phyloP scores from a whole-genome alignment of 2,113 vertebrate genomes.

The Hippoglossus stenolepis region DNA sequence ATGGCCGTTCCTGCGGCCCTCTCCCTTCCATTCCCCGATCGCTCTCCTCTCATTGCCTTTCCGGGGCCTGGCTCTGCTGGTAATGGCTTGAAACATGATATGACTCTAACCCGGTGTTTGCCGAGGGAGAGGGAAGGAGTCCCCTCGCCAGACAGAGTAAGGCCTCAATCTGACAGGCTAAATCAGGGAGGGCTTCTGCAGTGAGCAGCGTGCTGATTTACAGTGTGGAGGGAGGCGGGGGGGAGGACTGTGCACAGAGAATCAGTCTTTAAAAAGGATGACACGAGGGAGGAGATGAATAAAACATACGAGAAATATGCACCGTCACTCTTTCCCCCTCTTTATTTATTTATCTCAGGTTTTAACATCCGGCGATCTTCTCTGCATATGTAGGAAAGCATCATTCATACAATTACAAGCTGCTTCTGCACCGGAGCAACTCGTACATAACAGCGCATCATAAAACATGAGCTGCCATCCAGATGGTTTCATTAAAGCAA shows the following conservation, averaged over 20 bases:
- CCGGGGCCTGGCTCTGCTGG: conserved; percentile 64
- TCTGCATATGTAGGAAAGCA: background rate
- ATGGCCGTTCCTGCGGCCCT: conserved; percentile 59
- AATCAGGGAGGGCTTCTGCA: conserved; percentile 38
- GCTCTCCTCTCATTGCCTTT: conserved; percentile 63
- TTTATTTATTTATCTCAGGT: conserved; percentile 1
- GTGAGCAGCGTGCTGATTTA: conserved; percentile 2
- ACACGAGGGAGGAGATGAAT: background rate
- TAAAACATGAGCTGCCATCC: background rate
- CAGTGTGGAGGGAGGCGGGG: background rate
- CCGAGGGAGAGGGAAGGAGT: conserved; percentile 48
- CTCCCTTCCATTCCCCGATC: conserved; percentile 45
- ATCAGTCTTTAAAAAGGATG: background rate
- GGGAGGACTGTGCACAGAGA: background rate
- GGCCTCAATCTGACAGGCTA: conserved; percentile 56
- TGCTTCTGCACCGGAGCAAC: background rate
- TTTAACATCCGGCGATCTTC: background rate
- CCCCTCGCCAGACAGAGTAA: conserved; percentile 24
- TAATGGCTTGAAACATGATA: conserved; percentile 83
- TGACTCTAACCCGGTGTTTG: conserved; percentile 68
- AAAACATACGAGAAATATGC: conserved; percentile 20
- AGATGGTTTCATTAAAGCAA: background rate
- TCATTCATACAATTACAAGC: background rate
- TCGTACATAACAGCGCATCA: background rate
- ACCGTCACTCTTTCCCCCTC: background rate